Base-by-base conservation (phyloP, 2,113 vertebrate genomes). In the Cottus gobio region DNA sequence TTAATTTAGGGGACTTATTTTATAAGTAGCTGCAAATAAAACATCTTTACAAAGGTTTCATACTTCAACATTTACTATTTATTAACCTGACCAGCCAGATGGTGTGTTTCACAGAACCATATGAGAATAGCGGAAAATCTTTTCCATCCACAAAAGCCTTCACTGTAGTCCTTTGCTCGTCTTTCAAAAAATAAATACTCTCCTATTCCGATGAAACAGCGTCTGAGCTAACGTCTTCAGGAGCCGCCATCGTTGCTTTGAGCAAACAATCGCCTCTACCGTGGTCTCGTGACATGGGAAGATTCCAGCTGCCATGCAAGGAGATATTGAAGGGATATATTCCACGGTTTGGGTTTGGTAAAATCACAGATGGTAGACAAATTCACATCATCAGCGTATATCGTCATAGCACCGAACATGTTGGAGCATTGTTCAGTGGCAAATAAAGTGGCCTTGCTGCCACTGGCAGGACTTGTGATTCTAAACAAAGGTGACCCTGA, bases 401-500 rank as follows among this genome's bases (percentile, higher is more conserved):
- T 26, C 1, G 2, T 54, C 18, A 64, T 15, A 28, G 39, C 4
- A 54, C 13, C 16, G n/a, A 26, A 31, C 30, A 37, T 28, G 64
- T 16, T 48, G 60, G 28, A 28, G 5, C 30, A 36, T 28, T 64
- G 22, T 50, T 36, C n/a, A 63, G 15, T 18, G 44, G 31, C 58
- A 36, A 20, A 20, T 63, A 22, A 28, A 56, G 24, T 28, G 48
- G 24, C 24, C 46, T 65, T 9, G 12, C 26, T 39, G 18, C 7
- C 52, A 60, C n/a, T 71, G 30, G 24, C 22, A 50, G 2, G 11
- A 76, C 36, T 30, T 11, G 28, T 76, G 57, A 56, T 30, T 63
- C 37, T 68, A 65, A 78, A 66, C 58, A 82, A 82, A 89, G 42
- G 34, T 62, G 77, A 77, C 75, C 60, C 72, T 68, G 37, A 50